Base-by-base conservation (phyloP, 2,113 vertebrate genomes). In the Daphoenositta chrysoptera region DNA sequence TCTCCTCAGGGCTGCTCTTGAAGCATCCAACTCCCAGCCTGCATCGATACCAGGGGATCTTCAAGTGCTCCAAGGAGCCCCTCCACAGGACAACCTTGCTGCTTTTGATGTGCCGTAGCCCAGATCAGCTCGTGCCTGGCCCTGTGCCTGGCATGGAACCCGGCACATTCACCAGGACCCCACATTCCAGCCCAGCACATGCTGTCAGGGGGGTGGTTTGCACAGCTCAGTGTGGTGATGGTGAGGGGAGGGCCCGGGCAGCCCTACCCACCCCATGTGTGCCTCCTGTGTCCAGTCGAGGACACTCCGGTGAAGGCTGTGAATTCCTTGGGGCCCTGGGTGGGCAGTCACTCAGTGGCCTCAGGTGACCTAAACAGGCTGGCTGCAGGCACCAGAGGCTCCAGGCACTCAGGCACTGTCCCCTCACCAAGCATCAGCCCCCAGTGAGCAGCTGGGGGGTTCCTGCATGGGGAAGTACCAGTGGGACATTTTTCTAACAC, bases 141-240 rank as follows among this genome's bases (percentile, higher is more conserved):
- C 13, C 16, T 21, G 20, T 13, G 9, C 12, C 71, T 44, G 1
- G 0, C 60, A 17, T 4, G 4, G 9, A 45, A 35, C 21, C 23
- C 37, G 30, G n/a, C 16, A 24, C 4, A 0, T 1, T 0, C n/a
- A 45, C 14, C 24, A 56, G 14, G 11, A 17, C 4, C 15, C 27
- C 15, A 6, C 2, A 2, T 6, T 5, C 35, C 22, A 76, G 24
- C 6, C 2, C 0, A 69, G 51, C 2, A 1, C 0, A 0, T 1
- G 3, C 1, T 2, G 1, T 47, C 50, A n/a, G 2, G 4, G 12
- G 15, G 2, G 2, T 42, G 11, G 26, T n/a, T 48, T 5, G 3
- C 48, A 27, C 0, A 5, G 40, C 19, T 61, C 40, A 23, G 60
- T 1, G 21, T 1, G 13, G 4, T 15, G 33, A 66, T 22, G 27